phyloP scores from a whole-genome alignment of 2,113 vertebrate species.

The Orycteropus afer region DNA sequence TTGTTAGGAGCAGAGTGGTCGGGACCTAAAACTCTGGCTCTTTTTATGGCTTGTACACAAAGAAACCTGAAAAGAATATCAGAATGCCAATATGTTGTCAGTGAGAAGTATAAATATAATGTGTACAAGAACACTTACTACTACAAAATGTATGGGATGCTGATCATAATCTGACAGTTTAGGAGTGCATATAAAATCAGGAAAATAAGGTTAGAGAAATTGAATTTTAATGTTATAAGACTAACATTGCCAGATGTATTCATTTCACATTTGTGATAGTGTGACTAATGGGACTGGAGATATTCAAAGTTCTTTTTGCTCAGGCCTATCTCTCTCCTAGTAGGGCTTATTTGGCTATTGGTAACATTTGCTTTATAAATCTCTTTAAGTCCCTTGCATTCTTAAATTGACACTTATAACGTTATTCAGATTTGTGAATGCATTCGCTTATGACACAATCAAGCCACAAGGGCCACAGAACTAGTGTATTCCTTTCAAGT shows the following conservation, averaged over 20 bases:
- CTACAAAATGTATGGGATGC: background rate
- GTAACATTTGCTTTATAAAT: slow-evolving; percentile 15
- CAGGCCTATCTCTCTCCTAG: background rate
- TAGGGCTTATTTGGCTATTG: background rate
- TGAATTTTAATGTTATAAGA: slow-evolving; percentile 26
- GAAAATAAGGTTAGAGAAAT: background rate
- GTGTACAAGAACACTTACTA: background rate
- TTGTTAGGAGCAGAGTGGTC: background rate
- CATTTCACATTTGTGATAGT: background rate
- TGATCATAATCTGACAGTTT: background rate
- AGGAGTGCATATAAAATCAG: background rate
- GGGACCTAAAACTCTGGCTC: background rate
- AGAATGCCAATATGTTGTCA: background rate
- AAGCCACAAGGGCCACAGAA: background rate
- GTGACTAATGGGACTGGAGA: background rate
- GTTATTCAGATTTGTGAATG: slow-evolving; percentile 29
- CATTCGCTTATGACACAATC: background rate
- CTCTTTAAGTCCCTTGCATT: slow-evolving; percentile 5
- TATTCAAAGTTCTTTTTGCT: background rate
- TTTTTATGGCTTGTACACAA: background rate
- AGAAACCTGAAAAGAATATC: background rate
- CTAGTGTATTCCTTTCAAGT: background rate
- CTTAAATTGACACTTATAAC: background rate
- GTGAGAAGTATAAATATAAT: background rate
- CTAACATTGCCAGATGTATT: background rate